phyloP scores from a whole-genome alignment of 1,140 invertebrate species.

The Drosophila asahinai region DNA sequence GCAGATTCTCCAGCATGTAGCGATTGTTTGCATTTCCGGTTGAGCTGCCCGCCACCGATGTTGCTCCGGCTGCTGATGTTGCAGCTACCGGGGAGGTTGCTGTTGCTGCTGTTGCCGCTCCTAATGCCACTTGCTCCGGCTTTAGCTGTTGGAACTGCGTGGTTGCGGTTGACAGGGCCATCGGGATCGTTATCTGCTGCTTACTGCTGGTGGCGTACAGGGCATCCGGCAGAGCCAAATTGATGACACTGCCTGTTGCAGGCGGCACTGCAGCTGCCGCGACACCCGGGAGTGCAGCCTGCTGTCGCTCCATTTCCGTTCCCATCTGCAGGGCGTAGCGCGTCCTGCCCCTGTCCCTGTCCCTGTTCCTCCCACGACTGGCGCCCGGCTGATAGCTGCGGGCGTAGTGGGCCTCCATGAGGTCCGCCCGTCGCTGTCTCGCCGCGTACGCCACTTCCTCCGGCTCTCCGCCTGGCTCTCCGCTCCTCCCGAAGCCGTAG shows the following conservation, averaged over 20 bases:
- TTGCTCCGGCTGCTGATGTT: constrained; percentile 22
- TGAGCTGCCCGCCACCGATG: constrained; percentile 27
- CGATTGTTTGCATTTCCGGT: constrained; percentile 69
- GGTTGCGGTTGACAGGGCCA: constrained; percentile 28
- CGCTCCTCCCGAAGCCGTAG: constrained; percentile 59
- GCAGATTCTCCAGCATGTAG: constrained; percentile 78
- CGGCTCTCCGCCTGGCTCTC: constrained; percentile 1
- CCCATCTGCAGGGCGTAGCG: constrained; percentile 1
- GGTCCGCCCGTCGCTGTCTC: constrained; percentile 60
- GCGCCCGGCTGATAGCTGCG: constrained; percentile 54
- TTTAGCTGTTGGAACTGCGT: constrained; percentile 42
- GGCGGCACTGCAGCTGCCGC: constrained; percentile 36
- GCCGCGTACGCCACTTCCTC: constrained; percentile 39
- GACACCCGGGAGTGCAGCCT: constrained; percentile 12
- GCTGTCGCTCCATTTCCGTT: constrained; percentile 33
- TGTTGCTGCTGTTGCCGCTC: constrained; percentile 24
- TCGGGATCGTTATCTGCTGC: constrained; percentile 45
- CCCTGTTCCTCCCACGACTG: constrained; percentile 6
- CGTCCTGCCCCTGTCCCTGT: constrained; percentile 12
- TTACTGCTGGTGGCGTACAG: constrained; percentile 75
- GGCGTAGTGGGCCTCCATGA: constrained; percentile 69
- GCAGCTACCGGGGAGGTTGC: constrained; percentile 9
- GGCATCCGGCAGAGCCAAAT: constrained; percentile 58
- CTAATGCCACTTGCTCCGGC: constrained; percentile 32
- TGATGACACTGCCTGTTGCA: constrained; percentile 47